These are phyloP conservation scores for Cinclus mexicanus DNA, from an alignment of 2,113 vertebrate genomes.

Conservation along the genomic window DNA sequence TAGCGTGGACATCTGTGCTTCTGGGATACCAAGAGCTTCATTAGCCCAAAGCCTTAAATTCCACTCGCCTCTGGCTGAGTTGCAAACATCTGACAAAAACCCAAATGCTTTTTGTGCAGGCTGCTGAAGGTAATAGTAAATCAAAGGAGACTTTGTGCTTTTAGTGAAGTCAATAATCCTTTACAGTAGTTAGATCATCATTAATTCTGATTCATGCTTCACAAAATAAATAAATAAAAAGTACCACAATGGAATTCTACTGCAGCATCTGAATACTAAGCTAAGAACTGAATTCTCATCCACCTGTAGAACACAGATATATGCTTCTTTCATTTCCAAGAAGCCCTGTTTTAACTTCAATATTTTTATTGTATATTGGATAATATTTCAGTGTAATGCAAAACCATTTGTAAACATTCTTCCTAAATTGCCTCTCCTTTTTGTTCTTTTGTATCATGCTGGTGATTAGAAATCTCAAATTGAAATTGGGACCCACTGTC, in stretches of 20 bases:
- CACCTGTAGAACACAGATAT: not conserved
- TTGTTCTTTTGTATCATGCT: not conserved
- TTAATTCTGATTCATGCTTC: not conserved
- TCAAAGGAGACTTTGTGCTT: not conserved
- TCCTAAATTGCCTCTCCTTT: not conserved
- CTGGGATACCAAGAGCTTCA: not conserved
- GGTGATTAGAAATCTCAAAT: not conserved
- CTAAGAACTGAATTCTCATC: not conserved
- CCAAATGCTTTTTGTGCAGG: not conserved
- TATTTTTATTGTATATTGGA: not conserved
- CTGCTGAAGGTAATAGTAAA: not conserved
- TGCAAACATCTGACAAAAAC: not conserved
- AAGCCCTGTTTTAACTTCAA: not conserved
- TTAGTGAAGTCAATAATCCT: not conserved
- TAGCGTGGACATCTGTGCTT: not conserved
- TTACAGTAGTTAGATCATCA: not conserved
- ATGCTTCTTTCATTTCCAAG: not conserved
- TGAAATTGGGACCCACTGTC: not conserved
- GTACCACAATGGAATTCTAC: not conserved
- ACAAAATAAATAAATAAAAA: not conserved
- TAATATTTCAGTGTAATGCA: not conserved
- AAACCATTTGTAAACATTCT: not conserved
- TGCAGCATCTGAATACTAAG: not conserved
- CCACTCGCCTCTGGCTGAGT: not conserved
- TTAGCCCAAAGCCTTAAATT: not conserved